phyloP scores from a whole-genome alignment of 2,113 vertebrate species.

The Cebidichthys violaceus region DNA sequence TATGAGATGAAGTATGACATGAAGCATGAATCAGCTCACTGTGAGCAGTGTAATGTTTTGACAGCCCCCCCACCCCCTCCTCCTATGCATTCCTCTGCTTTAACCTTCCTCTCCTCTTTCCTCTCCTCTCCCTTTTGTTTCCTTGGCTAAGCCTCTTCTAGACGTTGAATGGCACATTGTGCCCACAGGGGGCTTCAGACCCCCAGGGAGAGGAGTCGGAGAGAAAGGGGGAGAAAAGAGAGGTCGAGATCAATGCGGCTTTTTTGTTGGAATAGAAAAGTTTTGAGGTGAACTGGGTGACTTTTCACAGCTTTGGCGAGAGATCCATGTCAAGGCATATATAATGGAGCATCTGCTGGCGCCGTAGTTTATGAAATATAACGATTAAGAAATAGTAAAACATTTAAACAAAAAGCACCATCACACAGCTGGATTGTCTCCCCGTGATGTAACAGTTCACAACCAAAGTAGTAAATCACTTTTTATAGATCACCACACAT shows the following conservation, averaged over 20 bases:
- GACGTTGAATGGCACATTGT: slow-evolving; percentile 37
- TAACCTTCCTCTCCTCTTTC: slow-evolving; percentile 47
- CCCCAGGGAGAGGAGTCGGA: slow-evolving; percentile 26
- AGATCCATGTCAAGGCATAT: not conserved
- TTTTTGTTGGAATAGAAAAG: slow-evolving; percentile 10
- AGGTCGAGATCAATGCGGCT: not conserved
- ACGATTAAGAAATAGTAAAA: not conserved
- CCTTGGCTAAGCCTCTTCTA: slow-evolving; percentile 17
- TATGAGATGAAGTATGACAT: slow-evolving; percentile 54
- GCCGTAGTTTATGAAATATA: not conserved
- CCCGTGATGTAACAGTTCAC: not conserved
- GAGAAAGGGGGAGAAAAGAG: not conserved
- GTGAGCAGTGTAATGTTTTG: slow-evolving; percentile 74
- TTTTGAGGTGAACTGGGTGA: not conserved
- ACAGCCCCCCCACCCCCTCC: slow-evolving; percentile 46
- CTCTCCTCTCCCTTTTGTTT: slow-evolving; percentile 52
- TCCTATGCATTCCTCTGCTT: slow-evolving; percentile 67
- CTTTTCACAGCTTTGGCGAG: not conserved
- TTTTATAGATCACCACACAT: slow-evolving; percentile 10
- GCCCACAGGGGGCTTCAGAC: slow-evolving; percentile 7
- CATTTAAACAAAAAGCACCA: not conserved
- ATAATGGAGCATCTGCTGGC: not conserved
- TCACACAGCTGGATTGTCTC: not conserved
- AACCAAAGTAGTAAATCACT: slow-evolving; percentile 1
- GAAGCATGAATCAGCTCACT: slow-evolving; percentile 70